Evolutionary conservation across 2,888 invertebrate genomes (phyloP).

Genomic region (Drosophila affinis): DNA sequence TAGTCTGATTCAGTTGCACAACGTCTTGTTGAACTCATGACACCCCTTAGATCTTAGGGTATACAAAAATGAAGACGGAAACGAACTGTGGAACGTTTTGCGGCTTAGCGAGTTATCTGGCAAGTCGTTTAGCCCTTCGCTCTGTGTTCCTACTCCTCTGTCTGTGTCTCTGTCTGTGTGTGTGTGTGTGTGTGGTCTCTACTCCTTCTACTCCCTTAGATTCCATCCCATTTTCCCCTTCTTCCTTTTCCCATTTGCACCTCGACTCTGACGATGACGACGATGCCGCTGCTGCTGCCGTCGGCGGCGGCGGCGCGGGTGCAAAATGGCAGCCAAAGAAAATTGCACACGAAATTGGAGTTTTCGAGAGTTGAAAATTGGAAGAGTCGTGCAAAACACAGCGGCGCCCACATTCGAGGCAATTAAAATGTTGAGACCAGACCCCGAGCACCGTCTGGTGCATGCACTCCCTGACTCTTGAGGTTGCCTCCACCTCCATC

Average conservation of each 20-base stretch:
- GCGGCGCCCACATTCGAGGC: slow-evolving; percentile 35
- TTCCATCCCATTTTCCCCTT: background rate
- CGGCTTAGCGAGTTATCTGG: slow-evolving; percentile 72
- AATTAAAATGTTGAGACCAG: slow-evolving; percentile 45
- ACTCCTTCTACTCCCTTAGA: slow-evolving; percentile 42
- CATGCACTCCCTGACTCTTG: background rate
- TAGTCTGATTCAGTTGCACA: too few relatives aligned
- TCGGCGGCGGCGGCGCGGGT: background rate
- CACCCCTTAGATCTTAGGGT: background rate
- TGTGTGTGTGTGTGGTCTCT: slow-evolving; percentile 13
- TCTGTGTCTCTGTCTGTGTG: slow-evolving; percentile 18
- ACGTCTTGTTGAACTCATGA: background rate
- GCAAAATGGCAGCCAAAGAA: slow-evolving; percentile 43
- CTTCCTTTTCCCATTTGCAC: background rate
- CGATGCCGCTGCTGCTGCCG: background rate
- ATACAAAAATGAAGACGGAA: slow-evolving; percentile 15
- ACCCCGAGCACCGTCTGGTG: background rate
- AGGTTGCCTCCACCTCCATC: background rate
- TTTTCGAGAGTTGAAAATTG: slow-evolving; percentile 48
- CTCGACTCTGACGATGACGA: background rate
- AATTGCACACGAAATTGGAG: slow-evolving; percentile 55
- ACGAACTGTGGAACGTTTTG: slow-evolving; percentile 59
- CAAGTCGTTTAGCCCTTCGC: slow-evolving; percentile 48
- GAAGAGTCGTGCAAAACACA: slow-evolving; percentile 33
- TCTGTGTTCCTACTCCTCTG: slow-evolving; percentile 21